Evolutionary conservation across 92 coral and sea anemone genomes (phyloP), one percentile per base, ranked within the genome.

Genomic region (Blastomussa wellsi): DNA sequence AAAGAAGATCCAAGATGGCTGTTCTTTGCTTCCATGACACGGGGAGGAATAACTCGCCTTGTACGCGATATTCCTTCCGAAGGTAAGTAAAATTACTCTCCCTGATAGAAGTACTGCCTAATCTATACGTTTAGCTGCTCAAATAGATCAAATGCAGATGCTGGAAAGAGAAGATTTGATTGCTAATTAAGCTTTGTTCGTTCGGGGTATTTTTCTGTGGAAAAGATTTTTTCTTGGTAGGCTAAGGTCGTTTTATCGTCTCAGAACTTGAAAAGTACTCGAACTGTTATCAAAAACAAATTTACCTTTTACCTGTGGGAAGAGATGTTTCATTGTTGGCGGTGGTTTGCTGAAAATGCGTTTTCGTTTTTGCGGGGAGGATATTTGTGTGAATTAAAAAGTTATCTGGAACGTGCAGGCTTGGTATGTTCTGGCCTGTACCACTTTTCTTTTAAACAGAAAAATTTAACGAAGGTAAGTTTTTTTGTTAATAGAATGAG

Each of bases 31-130:
- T 32, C 87, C 48, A 78, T 74, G 80, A 78, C n/a, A 35, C 74
- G 81, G 87, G 87, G 80, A 74, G 87, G 87, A 83, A 83, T 83
- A 37, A 64, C 80, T 83, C 87, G 87, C 87, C 74, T 57, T 7
- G 73, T 74, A 74, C 80, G 87, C 74, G 87, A 57, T 75, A 83
- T 83, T 83, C 87, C 87, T 83, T 83, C 80, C 87, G 87, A 74
- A 83, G 87, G 87, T 83, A 36, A 11, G 87, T 83, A 13, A 48
- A 69, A 72, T 35, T 20, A 32, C 44, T 69, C 60, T 68, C n/a
- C 32, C 1, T 4, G 9, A 20, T 37, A 31, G 86, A 16, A 37
- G 4, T 38, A 62, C 3, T 74, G 7, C 24, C 31, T 59, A 74
- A 26, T 10, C 16, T 38, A 83, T 52, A 1, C 1, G 19, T 41